Base-by-base conservation (phyloP, 2,888 invertebrate genomes). In the Conchocele bisecta region DNA sequence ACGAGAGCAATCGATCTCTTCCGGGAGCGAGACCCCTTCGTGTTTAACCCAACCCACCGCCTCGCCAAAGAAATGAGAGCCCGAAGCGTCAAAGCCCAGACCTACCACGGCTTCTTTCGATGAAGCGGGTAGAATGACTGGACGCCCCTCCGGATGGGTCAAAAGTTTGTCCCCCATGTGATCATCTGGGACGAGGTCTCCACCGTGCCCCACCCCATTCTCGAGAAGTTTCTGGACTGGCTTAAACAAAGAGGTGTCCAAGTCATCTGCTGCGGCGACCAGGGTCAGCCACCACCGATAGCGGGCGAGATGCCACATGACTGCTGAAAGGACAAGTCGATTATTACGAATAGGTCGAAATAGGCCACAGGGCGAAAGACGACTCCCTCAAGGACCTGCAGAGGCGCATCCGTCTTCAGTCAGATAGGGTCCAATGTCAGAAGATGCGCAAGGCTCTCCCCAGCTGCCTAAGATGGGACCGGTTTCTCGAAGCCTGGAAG, bases 181-280 rank as follows among this genome's bases (percentile, higher is more conserved):
- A n/a, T n/a, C n/a, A n/a, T n/a, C n/a, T n/a, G n/a, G n/a, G n/a
- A n/a, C n/a, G n/a, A n/a, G n/a, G n/a, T n/a, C n/a, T n/a, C n/a
- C n/a, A n/a, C n/a, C n/a, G n/a, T n/a, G n/a, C n/a, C n/a, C n/a
- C n/a, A n/a, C n/a, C n/a, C n/a, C n/a, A n/a, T n/a, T n/a, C n/a
- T n/a, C n/a, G n/a, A n/a, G n/a, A n/a, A n/a, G n/a, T 9, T 42
- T 15, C 42, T 5, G 17, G 42, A 42, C 42, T 42, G 42, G 42
- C 42, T 42, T 15, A 22, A 42, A 5, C 5, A 6, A 20, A 17
- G 42, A 15, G 42, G 42, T 22, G 15, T 42, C 42, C 7, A 42
- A 9, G 42, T 42, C 42, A 42, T 42, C 42, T 42, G 42, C 42
- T 42, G 42, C 22, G 42, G 42, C 42, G 42, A 42, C 42, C 42